Evolutionary conservation across 2,888 invertebrate genomes (phyloP), one percentile per base, ranked within the genome.

Genomic region (Scrobipalpa atriplicella): DNA sequence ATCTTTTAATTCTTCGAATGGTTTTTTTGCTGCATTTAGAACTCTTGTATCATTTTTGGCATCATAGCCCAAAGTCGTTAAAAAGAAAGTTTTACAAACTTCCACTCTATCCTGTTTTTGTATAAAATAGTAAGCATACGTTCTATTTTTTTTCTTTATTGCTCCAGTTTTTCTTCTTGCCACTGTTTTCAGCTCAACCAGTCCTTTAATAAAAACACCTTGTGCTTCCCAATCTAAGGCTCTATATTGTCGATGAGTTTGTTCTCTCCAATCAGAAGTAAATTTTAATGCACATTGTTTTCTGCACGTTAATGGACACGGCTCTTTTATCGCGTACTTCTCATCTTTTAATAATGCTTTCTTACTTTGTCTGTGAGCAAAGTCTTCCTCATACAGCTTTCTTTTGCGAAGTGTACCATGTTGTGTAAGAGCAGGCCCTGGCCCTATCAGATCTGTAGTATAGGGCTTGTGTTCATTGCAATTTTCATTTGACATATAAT

Each of bases 11-110:
- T 51, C 18, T 41, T 64, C 10, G 10, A 52, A 10, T 18, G 51
- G 47, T 29, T 65, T 56, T 54, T 56, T 52, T 62, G 63, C 18
- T 39, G 58, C 39, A 36, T 64, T 21, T 51, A 68, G 60, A 38
- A 64, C 61, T 58, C 64, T 43, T 29, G 43, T 61, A 19, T 68
- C 52, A 68, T 71, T 70, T 62, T 65, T 65, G 58, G 38, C 39
- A 36, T 70, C 58, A 39, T 69, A 70, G 38, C 69, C 70, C 38
- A 71, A 58, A 19, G 69, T 70, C 1, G 69, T 58, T 47, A 69
- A 5, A 64, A 69, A 70, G 52, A 67, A 66, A 52, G 47, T 67
- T 66, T 70, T 69, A 51, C 67, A 67, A 7, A 69, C 69, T 52
- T 66, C 43, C 36, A 64, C 16, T 64, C 51, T 65, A 9, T 62